phyloP scores from a whole-genome alignment of 2,888 invertebrate species.

The Boloria selene region DNA sequence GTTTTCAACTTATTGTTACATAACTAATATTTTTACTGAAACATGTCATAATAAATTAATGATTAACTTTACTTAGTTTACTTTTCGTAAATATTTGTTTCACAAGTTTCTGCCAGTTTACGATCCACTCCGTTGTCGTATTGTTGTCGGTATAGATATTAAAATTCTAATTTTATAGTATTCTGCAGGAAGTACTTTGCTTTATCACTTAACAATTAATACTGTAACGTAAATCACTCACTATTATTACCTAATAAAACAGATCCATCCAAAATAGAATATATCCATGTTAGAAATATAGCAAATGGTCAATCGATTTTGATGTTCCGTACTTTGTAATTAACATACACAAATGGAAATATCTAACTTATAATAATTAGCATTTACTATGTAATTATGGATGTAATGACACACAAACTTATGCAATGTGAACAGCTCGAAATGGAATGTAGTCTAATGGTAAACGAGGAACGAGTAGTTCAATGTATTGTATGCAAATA shows the following conservation, averaged over 20 bases:
- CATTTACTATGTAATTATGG: slow-evolving; percentile 18
- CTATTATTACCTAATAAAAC: slow-evolving; percentile 47
- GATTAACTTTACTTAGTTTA: slow-evolving; percentile 7
- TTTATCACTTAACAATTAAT: slow-evolving; percentile 49
- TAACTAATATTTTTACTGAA: neutral
- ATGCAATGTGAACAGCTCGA: slow-evolving; percentile 30
- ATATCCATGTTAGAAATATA: slow-evolving; percentile 39
- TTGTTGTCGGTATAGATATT: slow-evolving; percentile 48
- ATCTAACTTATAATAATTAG: slow-evolving; percentile 9
- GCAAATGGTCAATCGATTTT: neutral
- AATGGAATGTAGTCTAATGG: slow-evolving; percentile 55
- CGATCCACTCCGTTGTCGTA: slow-evolving; percentile 60
- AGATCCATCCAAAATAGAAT: slow-evolving; percentile 45
- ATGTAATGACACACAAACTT: slow-evolving; percentile 20
- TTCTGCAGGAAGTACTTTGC: slow-evolving; percentile 42
- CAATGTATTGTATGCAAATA: slow-evolving; percentile 75
- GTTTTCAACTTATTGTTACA: neutral
- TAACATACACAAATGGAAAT: slow-evolving; percentile 9
- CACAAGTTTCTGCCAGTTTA: slow-evolving; percentile 51
- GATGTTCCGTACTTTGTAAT: slow-evolving; percentile 13
- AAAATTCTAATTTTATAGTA: slow-evolving; percentile 55
- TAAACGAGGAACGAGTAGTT: slow-evolving; percentile 48
- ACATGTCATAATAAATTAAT: slow-evolving; percentile 6
- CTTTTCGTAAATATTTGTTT: slow-evolving; percentile 46
- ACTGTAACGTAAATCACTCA: slow-evolving; percentile 49